Conservation (phyloP, 2,888 invertebrate species). For the Linnaemya tessellans region DNA sequence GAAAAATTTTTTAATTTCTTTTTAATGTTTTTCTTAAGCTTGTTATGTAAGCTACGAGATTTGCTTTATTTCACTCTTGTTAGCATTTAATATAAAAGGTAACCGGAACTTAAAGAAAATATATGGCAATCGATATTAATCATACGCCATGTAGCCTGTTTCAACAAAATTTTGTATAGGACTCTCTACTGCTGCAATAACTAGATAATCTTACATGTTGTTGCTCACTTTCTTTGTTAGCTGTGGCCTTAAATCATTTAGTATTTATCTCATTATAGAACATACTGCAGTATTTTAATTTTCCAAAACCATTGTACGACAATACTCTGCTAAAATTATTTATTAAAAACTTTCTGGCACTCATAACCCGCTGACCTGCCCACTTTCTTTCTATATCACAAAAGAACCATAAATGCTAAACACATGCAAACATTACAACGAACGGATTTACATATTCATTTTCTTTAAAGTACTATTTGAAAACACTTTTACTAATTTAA, state of each 20-base stretch:
- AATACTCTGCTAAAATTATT: neutral
- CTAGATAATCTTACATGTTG: neutral
- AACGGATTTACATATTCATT: constrained; percentile 9
- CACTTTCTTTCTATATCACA: neutral
- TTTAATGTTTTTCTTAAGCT: too few relatives aligned
- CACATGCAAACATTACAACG: neutral
- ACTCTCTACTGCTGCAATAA: too few relatives aligned
- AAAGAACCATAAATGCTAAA: constrained; percentile 1
- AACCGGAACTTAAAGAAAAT: neutral
- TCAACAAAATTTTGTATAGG: neutral
- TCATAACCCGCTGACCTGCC: constrained; percentile 15
- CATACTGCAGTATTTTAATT: constrained; percentile 35
- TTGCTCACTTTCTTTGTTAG: neutral
- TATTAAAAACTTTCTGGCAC: neutral
- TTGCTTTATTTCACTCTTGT: too few relatives aligned
- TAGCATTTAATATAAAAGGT: too few relatives aligned
- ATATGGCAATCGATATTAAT: constrained; percentile 3
- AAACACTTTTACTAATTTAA: constrained; percentile 61
- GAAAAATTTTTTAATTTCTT: neutral
- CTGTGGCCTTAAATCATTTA: neutral
- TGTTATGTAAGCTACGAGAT: too few relatives aligned
- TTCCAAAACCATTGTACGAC: neutral
- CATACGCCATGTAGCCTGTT: neutral
- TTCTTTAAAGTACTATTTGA: constrained; percentile 11
- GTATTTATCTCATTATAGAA: neutral